These are phyloP conservation scores for Hecatera dysodea DNA, from an alignment of 2,888 invertebrate genomes.

Conservation along the genomic window DNA sequence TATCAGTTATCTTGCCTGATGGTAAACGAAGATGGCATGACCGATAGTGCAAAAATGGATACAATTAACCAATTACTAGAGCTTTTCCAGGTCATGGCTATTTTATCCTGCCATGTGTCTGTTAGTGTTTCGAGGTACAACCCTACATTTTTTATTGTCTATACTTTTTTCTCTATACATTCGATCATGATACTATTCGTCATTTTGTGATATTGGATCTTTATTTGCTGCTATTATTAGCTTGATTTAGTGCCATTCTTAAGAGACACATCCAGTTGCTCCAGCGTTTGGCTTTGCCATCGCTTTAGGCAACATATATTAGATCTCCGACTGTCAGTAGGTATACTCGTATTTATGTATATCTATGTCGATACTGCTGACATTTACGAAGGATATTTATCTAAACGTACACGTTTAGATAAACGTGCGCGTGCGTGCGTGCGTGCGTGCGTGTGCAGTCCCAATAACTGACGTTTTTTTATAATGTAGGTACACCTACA, in stretches of 20 bases:
- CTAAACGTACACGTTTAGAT: no score
- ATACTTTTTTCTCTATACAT: not conserved
- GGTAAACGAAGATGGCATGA: not conserved
- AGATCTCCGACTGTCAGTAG: not conserved
- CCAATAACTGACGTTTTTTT: no score
- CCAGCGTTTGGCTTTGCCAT: not conserved
- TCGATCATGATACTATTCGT: no score
- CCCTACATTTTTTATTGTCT: not conserved
- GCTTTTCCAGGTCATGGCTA: not conserved
- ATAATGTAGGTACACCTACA: no score
- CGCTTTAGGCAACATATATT: not conserved
- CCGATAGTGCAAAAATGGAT: not conserved
- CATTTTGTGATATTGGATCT: conserved; percentile 5
- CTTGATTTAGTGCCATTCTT: not conserved
- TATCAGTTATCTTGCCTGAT: not conserved
- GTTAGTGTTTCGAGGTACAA: not conserved
- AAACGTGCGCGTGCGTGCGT: no score
- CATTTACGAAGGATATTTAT: no score
- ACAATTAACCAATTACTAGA: not conserved
- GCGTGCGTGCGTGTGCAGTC: no score
- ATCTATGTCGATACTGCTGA: no score
- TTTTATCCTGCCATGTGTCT: not conserved
- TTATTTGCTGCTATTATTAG: no score
- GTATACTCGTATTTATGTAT: no score
- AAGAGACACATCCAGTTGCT: not conserved